phyloP scores from a whole-genome alignment of 2,888 invertebrate species.

The Drosophila imparisetae region DNA sequence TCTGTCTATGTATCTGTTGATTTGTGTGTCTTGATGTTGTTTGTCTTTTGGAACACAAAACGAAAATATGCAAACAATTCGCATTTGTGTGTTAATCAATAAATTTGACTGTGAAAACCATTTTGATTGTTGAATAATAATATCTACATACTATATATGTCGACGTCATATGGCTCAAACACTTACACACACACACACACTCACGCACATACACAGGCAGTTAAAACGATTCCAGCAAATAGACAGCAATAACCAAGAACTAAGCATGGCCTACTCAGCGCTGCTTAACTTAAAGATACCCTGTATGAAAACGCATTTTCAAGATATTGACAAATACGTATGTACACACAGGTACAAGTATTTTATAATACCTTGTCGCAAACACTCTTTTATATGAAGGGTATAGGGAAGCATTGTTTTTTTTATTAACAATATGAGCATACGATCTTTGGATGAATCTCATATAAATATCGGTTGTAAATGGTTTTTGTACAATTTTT shows the following conservation, averaged over 20 bases:
- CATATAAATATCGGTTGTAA: slow-evolving; percentile 46
- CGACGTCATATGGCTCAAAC: slow-evolving; percentile 47
- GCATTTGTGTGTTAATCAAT: slow-evolving; percentile 80
- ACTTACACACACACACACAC: slow-evolving; percentile 14
- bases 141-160: slow-evolving; percentile 52
- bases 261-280: slow-evolving; percentile 17
- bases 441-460: slow-evolving; percentile 28
- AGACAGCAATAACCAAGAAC: slow-evolving; percentile 24
- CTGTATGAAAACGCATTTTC: slow-evolving; percentile 10
- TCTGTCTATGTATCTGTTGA: slow-evolving; percentile 23
- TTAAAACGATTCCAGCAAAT: slow-evolving; percentile 31
- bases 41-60: slow-evolving; percentile 61
- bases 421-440: background rate
- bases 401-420: slow-evolving; percentile 25
- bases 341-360: background rate
- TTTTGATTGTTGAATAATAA: slow-evolving; percentile 77
- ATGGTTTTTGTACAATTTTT: slow-evolving; percentile 54
- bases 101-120: slow-evolving; percentile 80
- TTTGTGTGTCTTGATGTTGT: slow-evolving; percentile 43
- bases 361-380: background rate
- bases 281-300: slow-evolving; percentile 16
- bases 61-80: slow-evolving; percentile 80
- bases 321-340: background rate
- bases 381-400: background rate
- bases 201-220: slow-evolving; percentile 5